phyloP scores from a whole-genome alignment of 2,797 vertebrate species.

The Salmo trutta region DNA sequence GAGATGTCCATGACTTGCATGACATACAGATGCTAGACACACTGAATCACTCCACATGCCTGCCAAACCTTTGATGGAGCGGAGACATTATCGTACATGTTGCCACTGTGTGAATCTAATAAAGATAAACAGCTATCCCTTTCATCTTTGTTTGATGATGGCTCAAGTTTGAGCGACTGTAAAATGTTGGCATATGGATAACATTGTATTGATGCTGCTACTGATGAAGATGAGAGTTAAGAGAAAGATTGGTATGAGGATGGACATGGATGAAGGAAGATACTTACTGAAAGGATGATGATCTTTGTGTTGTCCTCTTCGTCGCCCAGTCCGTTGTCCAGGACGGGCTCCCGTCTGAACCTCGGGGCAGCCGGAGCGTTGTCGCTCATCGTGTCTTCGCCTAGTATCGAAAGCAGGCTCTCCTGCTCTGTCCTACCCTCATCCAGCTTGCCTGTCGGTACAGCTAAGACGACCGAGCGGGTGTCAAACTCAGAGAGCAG shows the following conservation, averaged over 20 bases:
- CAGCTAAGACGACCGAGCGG: conserved; percentile 68
- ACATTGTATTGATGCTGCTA: neutral
- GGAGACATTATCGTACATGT: conserved; percentile 56
- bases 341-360: conserved; percentile 66
- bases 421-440: conserved; percentile 69
- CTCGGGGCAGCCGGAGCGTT: conserved; percentile 41
- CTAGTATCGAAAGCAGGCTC: conserved; percentile 57
- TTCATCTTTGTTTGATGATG: conserved; percentile 49
- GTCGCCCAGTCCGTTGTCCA: conserved; percentile 66
- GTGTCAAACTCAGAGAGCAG: conserved; percentile 82
- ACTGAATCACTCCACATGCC: conserved; percentile 40
- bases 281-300: conserved; percentile 69
- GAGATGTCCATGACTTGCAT: conserved; percentile 62
- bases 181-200: neutral
- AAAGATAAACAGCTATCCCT: conserved; percentile 57
- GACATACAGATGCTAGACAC: conserved; percentile 53
- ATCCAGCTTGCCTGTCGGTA: conserved; percentile 72
- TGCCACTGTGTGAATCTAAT: conserved; percentile 57
- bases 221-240: conserved; percentile 12
- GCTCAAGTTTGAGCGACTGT: conserved; percentile 27
- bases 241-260: neutral
- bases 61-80: conserved; percentile 59
- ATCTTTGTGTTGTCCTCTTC: conserved; percentile 72
- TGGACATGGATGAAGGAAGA: neutral
- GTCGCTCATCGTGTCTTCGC: conserved; percentile 60